A percentile compares a stretch with the other conserved stretches of the same genome.
Evolutionary conservation across 2,888 invertebrate genomes (phyloP).

Genomic region (Tanytarsus gracilentus): DNA sequence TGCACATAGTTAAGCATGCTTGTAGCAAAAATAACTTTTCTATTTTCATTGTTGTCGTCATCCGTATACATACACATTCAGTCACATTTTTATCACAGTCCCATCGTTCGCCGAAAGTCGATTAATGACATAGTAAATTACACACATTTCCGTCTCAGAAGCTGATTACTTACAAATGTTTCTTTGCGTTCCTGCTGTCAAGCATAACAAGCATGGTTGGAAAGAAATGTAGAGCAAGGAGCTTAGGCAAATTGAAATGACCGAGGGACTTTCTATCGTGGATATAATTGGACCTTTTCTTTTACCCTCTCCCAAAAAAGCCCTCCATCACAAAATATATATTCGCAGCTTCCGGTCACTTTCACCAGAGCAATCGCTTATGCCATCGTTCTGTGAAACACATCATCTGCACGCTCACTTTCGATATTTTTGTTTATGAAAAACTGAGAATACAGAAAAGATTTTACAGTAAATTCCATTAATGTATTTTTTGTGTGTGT

Average conservation of each 20-base stretch:
- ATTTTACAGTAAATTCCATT: conserved; percentile 25
- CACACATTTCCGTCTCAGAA: conserved; percentile 10
- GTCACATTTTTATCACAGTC: background rate
- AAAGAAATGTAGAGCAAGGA: background rate
- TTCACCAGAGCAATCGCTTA: conserved; percentile 3
- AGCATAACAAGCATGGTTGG: background rate
- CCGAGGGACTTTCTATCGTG: background rate
- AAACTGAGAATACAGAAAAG: no score
- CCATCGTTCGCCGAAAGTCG: conserved; percentile 11
- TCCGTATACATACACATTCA: background rate
- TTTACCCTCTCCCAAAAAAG: no score
- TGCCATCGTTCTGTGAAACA: background rate
- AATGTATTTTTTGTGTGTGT: conserved; percentile 22
- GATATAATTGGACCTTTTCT: conserved; percentile 1
- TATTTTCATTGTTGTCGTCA: no score
- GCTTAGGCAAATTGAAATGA: background rate
- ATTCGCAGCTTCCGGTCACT: conserved; percentile 3
- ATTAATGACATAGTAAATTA: conserved; percentile 14
- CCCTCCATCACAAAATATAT: background rate
- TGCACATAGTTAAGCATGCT: no score
- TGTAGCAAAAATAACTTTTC: no score
- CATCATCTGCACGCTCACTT: no score
- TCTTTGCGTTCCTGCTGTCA: conserved; percentile 1
- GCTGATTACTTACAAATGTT: background rate
- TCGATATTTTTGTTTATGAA: no score